Evolutionary conservation across 2,888 invertebrate genomes (phyloP).

Genomic region (Autographa pulchrina): DNA sequence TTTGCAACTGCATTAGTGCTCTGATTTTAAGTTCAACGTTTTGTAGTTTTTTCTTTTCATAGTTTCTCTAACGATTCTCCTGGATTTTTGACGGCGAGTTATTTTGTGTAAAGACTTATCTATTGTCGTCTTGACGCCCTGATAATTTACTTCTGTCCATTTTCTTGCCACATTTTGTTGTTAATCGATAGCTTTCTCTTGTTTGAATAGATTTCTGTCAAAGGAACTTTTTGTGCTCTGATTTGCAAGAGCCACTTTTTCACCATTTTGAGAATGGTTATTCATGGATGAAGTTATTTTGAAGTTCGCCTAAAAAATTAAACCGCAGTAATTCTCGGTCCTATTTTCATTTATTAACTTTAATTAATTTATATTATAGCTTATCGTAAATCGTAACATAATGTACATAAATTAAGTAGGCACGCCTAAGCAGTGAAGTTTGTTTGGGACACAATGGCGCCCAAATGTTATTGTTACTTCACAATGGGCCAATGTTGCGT

Average conservation of each 20-base stretch:
- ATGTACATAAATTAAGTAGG: conserved; percentile 22
- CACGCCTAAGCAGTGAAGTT: conserved; percentile 29
- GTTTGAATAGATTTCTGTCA: not conserved
- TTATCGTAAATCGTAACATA: conserved; percentile 32
- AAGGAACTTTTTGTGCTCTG: conserved; percentile 7
- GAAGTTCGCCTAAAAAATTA: not conserved
- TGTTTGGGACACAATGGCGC: conserved; percentile 64
- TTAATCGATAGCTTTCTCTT: not conserved
- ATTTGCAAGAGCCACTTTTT: not conserved
- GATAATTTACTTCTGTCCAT: conserved; percentile 17
- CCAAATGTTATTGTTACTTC: conserved; percentile 71
- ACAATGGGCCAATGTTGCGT: conserved; percentile 61
- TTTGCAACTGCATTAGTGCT: conserved; percentile 27
- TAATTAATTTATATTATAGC: conserved; percentile 20
- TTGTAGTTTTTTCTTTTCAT: conserved; percentile 17
- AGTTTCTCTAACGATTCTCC: conserved; percentile 42
- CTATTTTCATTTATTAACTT: conserved; percentile 32
- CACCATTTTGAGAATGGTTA: not conserved
- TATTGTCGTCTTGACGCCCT: conserved; percentile 20
- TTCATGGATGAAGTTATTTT: not conserved
- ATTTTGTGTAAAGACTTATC: conserved; percentile 9
- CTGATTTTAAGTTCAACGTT: conserved; percentile 17
- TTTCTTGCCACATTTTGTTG: not conserved
- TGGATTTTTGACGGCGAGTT: conserved; percentile 17
- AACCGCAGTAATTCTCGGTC: not conserved